A percentile compares a stretch with the other conserved stretches of the same genome.
Evolutionary conservation across 2,888 invertebrate species (phyloP).

Genomic region (Neelides folsomi): DNA sequence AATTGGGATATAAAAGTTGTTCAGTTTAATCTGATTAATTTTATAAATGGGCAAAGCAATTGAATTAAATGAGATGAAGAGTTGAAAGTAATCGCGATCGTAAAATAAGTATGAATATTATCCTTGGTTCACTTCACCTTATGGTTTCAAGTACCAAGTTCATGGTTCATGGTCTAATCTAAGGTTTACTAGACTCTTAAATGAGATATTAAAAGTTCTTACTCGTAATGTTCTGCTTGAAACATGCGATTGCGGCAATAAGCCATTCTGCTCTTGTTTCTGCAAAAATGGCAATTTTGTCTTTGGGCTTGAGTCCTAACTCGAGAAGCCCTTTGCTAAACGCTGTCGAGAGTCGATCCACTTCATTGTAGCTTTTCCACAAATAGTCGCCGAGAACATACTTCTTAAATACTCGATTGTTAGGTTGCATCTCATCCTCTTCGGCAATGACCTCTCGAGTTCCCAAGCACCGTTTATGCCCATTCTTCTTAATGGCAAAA

Average conservation of each 20-base stretch:
- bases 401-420: conserved; percentile 92
- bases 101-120: background rate
- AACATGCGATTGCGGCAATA: conserved; percentile 87
- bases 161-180: background rate
- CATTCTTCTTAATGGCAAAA: conserved; percentile 60
- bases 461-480: conserved; percentile 65
- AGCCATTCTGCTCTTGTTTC: conserved; percentile 98
- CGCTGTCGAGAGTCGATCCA: conserved; percentile 56
- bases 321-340: conserved; percentile 76
- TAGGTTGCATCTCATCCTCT: conserved; percentile 85
- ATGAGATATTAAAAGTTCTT: conserved; percentile 39
- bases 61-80: background rate
- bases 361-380: conserved; percentile 73
- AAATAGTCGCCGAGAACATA: conserved; percentile 84
- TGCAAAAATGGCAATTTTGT: conserved; percentile 82
- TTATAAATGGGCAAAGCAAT: background rate
- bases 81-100: background rate
- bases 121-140: background rate
- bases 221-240: conserved; percentile 83
- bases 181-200: background rate
- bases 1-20: no score
- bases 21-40: no score
- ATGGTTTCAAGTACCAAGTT: background rate
- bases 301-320: conserved; percentile 56
- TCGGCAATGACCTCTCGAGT: conserved; percentile 80